A percentile compares a stretch with the other conserved stretches of the same genome.
These are phyloP conservation scores for Hololepta plana DNA, from an alignment of 2,888 invertebrate species.

Conservation along the genomic window DNA sequence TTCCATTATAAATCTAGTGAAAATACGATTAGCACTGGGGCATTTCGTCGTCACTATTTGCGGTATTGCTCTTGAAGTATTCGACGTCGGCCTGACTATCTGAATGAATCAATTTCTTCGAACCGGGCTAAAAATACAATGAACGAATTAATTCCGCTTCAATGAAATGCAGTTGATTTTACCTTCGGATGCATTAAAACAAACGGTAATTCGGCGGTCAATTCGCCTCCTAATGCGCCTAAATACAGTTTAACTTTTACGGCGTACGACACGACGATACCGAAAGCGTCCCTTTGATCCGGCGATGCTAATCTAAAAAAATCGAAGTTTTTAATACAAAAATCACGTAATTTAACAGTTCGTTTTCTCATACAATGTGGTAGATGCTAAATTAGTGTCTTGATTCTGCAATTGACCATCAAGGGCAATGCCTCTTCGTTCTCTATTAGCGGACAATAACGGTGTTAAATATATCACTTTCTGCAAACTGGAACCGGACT, in stretches of 20 bases:
- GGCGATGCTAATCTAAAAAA: constrained; percentile 43
- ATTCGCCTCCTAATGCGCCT: constrained; percentile 81
- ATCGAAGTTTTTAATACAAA: constrained; percentile 5
- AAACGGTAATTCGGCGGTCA: constrained; percentile 81
- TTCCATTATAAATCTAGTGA: too few species aligned
- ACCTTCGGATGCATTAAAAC: constrained; percentile 84
- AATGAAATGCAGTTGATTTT: constrained; percentile 8
- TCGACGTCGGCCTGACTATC: constrained; percentile 59
- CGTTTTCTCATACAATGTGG: constrained; percentile 57
- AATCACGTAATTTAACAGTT: not conserved
- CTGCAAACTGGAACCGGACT: constrained; percentile 73
- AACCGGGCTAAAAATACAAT: constrained; percentile 27
- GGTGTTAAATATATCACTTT: constrained; percentile 78
- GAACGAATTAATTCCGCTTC: constrained; percentile 5
- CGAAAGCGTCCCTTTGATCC: constrained; percentile 82
- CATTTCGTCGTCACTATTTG: constrained; percentile 26
- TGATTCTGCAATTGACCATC: constrained; percentile 77
- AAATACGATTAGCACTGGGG: constrained; percentile 8
- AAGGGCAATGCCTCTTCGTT: constrained; percentile 77
- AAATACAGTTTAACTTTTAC: constrained; percentile 88
- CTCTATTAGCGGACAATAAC: constrained; percentile 54
- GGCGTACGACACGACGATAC: constrained; percentile 89
- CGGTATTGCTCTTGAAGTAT: constrained; percentile 51
- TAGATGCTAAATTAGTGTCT: constrained; percentile 76
- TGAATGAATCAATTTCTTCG: constrained; percentile 39